These are phyloP conservation scores for Bryconaethiops microstoma DNA, from an alignment of 2,797 vertebrate genomes.

Conservation along the genomic window DNA sequence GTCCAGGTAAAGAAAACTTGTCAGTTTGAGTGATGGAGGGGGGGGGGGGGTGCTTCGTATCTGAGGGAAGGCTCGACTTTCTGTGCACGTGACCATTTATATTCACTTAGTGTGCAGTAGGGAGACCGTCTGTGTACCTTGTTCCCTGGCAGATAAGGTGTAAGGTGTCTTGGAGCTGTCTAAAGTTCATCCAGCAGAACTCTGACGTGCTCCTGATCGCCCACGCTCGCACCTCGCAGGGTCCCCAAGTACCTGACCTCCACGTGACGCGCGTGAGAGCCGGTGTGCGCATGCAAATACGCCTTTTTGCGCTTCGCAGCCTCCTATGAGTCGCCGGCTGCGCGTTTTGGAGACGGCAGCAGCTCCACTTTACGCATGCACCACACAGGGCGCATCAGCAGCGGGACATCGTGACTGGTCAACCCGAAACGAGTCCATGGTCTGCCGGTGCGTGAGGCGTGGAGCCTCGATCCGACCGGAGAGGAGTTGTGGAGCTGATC, in stretches of 20 bases:
- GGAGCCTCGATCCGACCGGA: neutral
- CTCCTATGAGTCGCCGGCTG: neutral
- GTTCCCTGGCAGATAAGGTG: slow-evolving; percentile 24
- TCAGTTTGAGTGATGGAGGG: no score
- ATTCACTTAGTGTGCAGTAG: no score
- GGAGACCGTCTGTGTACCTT: slow-evolving; percentile 29
- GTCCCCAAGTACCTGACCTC: neutral
- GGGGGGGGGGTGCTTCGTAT: no score
- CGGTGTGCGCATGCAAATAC: no score
- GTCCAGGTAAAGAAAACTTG: no score
- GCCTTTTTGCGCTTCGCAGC: no score
- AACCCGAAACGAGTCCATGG: neutral
- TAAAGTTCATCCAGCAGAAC: slow-evolving; percentile 21
- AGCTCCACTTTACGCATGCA: slow-evolving; percentile 30
- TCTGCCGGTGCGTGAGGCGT: no score
- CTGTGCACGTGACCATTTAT: neutral
- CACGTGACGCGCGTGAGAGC: neutral
- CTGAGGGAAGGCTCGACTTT: neutral
- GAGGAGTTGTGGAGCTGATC: neutral
- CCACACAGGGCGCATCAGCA: neutral
- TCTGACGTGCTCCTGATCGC: no score
- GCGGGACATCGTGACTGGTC: neutral
- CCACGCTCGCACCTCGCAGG: neutral
- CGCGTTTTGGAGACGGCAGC: neutral
- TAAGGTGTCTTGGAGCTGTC: slow-evolving; percentile 11